Evolutionary conservation across 2,113 vertebrate species (phyloP).

Genomic region (Thunnus thynnus): DNA sequence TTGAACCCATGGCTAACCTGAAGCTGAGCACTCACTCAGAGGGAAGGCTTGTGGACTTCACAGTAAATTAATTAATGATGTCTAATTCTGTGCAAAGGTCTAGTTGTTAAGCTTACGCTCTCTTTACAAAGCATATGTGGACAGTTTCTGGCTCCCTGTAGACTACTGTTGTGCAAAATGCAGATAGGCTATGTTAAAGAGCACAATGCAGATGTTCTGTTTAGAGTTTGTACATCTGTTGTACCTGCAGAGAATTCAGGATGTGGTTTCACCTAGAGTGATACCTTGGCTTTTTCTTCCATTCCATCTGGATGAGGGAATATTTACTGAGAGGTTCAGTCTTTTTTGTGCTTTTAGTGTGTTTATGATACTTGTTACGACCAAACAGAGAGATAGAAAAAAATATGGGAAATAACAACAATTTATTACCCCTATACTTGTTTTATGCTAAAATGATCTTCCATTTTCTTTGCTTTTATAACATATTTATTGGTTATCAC

Average conservation of each 20-base stretch:
- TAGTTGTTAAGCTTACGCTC: slow-evolving; percentile 37
- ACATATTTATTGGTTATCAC: background rate
- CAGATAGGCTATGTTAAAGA: slow-evolving; percentile 44
- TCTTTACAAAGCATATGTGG: slow-evolving; percentile 16
- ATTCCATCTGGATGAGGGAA: slow-evolving; percentile 19
- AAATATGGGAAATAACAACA: background rate
- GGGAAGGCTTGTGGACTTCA: slow-evolving; percentile 43
- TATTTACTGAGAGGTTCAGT: slow-evolving; percentile 9
- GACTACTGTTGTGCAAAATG: slow-evolving; percentile 40
- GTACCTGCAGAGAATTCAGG: slow-evolving; percentile 35
- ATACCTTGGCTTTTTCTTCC: slow-evolving; percentile 21
- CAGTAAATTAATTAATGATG: slow-evolving; percentile 65
- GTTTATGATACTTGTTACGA: background rate
- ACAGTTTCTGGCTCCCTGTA: slow-evolving; percentile 21
- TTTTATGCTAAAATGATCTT: background rate
- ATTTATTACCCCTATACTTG: background rate
- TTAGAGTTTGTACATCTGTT: slow-evolving; percentile 54
- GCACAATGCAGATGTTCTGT: slow-evolving; percentile 52
- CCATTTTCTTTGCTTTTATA: background rate
- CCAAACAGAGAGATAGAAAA: background rate
- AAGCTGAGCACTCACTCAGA: slow-evolving; percentile 58
- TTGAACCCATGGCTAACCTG: slow-evolving; percentile 64
- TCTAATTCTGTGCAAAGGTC: slow-evolving; percentile 55
- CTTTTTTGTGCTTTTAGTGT: background rate
- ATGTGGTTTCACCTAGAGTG: slow-evolving; percentile 14